Base-by-base conservation (phyloP, 2,888 invertebrate genomes). In the Dioctria linearis region DNA sequence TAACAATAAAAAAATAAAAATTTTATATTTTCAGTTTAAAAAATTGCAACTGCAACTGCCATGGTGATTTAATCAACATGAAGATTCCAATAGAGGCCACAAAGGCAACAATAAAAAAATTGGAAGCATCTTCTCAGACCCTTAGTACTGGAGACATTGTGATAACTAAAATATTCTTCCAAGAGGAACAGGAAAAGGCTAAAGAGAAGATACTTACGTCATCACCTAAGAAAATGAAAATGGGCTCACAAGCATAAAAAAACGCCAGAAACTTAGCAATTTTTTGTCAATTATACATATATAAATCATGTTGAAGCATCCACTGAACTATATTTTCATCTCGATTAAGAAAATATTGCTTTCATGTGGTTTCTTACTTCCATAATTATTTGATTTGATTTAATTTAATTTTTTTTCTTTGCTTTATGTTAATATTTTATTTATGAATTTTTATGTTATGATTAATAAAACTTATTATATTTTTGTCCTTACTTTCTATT, bases 81-180 rank as follows among this genome's bases (percentile, higher is more conserved):
- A 69, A 76, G 54, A 43, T 67, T 59, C 49, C 65, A 54, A 4
- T 40, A 13, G 78, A 57, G 6, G 5, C 59, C 80, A 86, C 85
- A 63, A 85, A 85, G 59, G 57, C 84, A 25, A 25, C 25, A n/a
- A 82, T 86, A 39, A 86, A 83, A 81, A 83, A 82, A 37, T 92
- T 92, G 84, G 91, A 93, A 81, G 93, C 93, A 49, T 94, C 94
- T 81, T 86, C 88, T 49, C 97, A 97, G 89, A 97, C 97, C 2
- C 90, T 96, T 67, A 96, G 96, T 87, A 97, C 97, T 25, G 97
- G 97, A 73, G 97, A 97, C 87, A 95, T 97, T 86, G 96, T 96
- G 79, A 96, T 97, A 85, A 96, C 96, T 65, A 94, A 95, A 89
- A 95, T 96, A 49, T 93, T 90, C 86, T 90, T 91, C 84, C 90